These are phyloP conservation scores for Antigone vipio DNA, from an alignment of 2,113 vertebrate genomes.

Conservation along the genomic window DNA sequence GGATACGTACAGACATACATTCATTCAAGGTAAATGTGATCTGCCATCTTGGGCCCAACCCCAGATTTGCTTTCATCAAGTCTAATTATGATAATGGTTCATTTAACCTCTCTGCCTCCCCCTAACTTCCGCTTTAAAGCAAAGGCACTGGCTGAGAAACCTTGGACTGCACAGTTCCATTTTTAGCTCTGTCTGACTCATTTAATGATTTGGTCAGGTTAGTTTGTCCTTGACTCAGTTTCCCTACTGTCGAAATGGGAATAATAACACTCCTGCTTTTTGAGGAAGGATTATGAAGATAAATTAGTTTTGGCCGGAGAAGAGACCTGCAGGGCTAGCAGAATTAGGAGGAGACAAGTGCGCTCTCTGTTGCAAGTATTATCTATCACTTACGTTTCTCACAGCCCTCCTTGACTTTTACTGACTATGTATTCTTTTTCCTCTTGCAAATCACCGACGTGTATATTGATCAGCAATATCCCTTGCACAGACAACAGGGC, in stretches of 20 bases:
- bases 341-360: constrained; percentile 31
- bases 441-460: not conserved
- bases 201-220: constrained; percentile 54
- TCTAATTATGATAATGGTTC: constrained; percentile 66
- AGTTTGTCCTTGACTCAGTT: constrained; percentile 68
- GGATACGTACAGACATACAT: constrained; percentile 13
- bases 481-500: not conserved
- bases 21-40: constrained; percentile 55
- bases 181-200: constrained; percentile 61
- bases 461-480: constrained; percentile 25
- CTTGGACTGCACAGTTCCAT: constrained; percentile 55
- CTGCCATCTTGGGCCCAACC: constrained; percentile 62
- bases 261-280: constrained; percentile 53
- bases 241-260: constrained; percentile 49
- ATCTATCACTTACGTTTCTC: constrained; percentile 46
- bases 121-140: constrained; percentile 48
- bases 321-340: constrained; percentile 59
- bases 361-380: constrained; percentile 25
- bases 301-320: constrained; percentile 53
- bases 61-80: constrained; percentile 62
- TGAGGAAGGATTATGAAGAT: constrained; percentile 55
- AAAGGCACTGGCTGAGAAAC: constrained; percentile 46
- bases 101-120: constrained; percentile 61
- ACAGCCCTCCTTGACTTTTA: constrained; percentile 31
- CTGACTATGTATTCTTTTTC: constrained; percentile 3